Base-by-base conservation (phyloP, 2,797 vertebrate species). In the Sphenodon punctatus region DNA sequence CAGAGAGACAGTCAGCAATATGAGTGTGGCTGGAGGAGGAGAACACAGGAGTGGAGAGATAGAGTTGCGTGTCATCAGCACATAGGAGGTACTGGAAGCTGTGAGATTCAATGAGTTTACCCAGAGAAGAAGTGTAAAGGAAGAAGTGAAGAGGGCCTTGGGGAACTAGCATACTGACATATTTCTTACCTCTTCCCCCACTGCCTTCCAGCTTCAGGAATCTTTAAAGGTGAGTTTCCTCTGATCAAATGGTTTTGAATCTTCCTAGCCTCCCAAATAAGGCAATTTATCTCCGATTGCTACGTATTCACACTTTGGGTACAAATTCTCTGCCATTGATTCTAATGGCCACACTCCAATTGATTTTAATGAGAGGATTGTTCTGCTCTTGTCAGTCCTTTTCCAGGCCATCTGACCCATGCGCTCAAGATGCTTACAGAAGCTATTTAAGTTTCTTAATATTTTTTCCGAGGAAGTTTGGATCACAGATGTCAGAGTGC, bases 401-500 rank as follows among this genome's bases (percentile, higher is more conserved):
- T 30, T 20, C 7, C 46, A 22, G 16, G 30, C 30, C 25, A 20
- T 34, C 27, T 16, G 32, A 36, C 8, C n/a, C 25, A 25, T 27
- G 25, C n/a, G 38, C 42, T 41, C 27, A 36, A 41, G 32, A 20
- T 10, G 74, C 25, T 69, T 71, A 45, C 20, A 65, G 30, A 49
- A 56, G 58, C 60, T 78, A 70, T 4, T 49, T 43, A 32, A 20
- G 22, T 32, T 86, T 80, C 61, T 61, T 78, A 82, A 59, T 61
- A 34, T 4, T 75, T 87, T 70, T 86, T 6, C 59, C 51, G 79
- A 78, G 39, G 64, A 72, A 89, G 74, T 51, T 84, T 86, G 58
- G 45, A 46, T 91, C 75, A 87, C 82, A 84, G 80, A 91, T 83
- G 82, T 86, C 82, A 82, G 32, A 89, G 68, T 51, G 38, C 60